Evolutionary conservation across 2,113 vertebrate genomes (phyloP).

Genomic region (Forbesichthys papilliferus): DNA sequence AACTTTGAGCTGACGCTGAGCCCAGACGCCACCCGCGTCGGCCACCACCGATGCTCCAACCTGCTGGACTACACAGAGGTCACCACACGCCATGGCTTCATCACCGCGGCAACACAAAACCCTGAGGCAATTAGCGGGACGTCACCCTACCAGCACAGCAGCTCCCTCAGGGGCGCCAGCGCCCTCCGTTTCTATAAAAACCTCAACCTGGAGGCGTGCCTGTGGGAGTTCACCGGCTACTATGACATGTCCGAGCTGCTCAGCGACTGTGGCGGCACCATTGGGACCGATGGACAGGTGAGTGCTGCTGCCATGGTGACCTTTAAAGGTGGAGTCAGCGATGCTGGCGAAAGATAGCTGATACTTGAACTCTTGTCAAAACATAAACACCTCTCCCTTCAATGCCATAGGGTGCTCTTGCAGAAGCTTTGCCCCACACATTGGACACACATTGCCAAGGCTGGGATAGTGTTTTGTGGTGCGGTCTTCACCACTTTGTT

Average conservation of each 20-base stretch:
- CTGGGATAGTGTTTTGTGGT: too few species aligned
- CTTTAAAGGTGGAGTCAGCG: slow-evolving; percentile 11
- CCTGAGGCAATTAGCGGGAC: slow-evolving; percentile 83
- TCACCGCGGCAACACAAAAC: slow-evolving; percentile 83
- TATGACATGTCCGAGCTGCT: slow-evolving; percentile 97
- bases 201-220: slow-evolving; percentile 91
- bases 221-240: slow-evolving; percentile 93
- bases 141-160: slow-evolving; percentile 87
- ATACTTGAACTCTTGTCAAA: too few species aligned
- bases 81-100: slow-evolving; percentile 87
- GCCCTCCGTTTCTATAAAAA: slow-evolving; percentile 90
- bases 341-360: too few species aligned
- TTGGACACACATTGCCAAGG: too few species aligned
- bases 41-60: slow-evolving; percentile 94
- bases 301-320: slow-evolving; percentile 35
- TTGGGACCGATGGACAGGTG: slow-evolving; percentile 92
- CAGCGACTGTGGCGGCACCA: slow-evolving; percentile 78
- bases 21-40: slow-evolving; percentile 89
- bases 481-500: too few species aligned
- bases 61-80: slow-evolving; percentile 88
- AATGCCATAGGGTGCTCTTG: too few species aligned
- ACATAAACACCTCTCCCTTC: too few species aligned
- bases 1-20: slow-evolving; percentile 94
- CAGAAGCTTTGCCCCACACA: too few species aligned
- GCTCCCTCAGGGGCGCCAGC: slow-evolving; percentile 77